Evolutionary conservation across 2,888 invertebrate genomes (phyloP).

Genomic region (Parascotia fuliginaria): DNA sequence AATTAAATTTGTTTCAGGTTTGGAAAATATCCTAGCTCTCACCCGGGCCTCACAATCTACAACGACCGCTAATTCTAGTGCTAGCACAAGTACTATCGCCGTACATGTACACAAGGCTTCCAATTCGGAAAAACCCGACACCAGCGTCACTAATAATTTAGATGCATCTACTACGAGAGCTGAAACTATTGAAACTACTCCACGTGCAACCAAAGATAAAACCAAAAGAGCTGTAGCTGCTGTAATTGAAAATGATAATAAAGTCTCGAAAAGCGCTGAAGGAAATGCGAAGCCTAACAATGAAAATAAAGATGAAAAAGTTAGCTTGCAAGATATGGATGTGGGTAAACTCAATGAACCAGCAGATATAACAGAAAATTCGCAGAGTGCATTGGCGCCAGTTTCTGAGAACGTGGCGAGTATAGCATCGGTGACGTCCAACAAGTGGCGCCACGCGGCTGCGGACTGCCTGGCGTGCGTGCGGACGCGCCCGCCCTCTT

Average conservation of each 20-base stretch:
- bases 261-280: slow-evolving; percentile 23
- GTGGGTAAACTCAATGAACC: background rate
- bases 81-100: slow-evolving; percentile 26
- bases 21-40: slow-evolving; percentile 24
- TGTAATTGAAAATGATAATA: slow-evolving; percentile 20
- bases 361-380: slow-evolving; percentile 29
- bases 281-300: slow-evolving; percentile 30
- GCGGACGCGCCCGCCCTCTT: slow-evolving; percentile 71
- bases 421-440: slow-evolving; percentile 8
- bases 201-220: slow-evolving; percentile 46
- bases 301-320: slow-evolving; percentile 30
- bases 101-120: slow-evolving; percentile 33
- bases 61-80: slow-evolving; percentile 15
- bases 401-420: slow-evolving; percentile 25
- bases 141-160: slow-evolving; percentile 24
- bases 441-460: slow-evolving; percentile 64
- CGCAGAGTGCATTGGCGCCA: slow-evolving; percentile 24
- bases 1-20: slow-evolving; percentile 17
- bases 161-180: slow-evolving; percentile 22
- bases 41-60: slow-evolving; percentile 8
- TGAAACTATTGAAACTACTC: slow-evolving; percentile 26
- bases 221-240: slow-evolving; percentile 31
- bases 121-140: slow-evolving; percentile 33
- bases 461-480: slow-evolving; percentile 74
- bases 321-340: slow-evolving; percentile 18